Percentiles rank a stretch among this genome's conserved stretches.
phyloP scores from a whole-genome alignment of 2,888 invertebrate species.

The Bombylius discolor region DNA sequence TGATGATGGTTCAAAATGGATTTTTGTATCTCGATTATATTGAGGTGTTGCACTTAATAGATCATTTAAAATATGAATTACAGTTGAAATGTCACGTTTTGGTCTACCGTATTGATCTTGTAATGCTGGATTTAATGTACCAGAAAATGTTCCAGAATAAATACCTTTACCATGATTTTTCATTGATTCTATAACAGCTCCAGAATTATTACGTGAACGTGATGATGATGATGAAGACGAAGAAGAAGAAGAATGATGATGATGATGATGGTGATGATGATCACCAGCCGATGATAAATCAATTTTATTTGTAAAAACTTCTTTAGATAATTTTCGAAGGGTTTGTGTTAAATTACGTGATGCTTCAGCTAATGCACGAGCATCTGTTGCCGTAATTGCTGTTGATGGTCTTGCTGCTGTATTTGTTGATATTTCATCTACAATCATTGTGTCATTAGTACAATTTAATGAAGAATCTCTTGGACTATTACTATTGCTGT shows the following conservation, averaged over 20 bases:
- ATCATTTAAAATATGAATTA: slow-evolving; percentile 91
- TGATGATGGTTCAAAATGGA: slow-evolving; percentile 37
- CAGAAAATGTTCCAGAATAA: slow-evolving; percentile 93
- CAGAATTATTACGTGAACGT: slow-evolving; percentile 41
- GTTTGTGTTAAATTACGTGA: slow-evolving; percentile 86
- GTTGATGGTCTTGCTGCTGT: slow-evolving; percentile 3
- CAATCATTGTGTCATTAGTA: neutral
- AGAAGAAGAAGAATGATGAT: neutral
- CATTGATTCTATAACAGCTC: slow-evolving; percentile 83
- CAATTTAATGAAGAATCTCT: slow-evolving; percentile 7
- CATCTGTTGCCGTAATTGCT: slow-evolving; percentile 38
- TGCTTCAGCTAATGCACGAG: slow-evolving; percentile 72
- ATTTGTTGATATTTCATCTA: neutral
- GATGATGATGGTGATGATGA: no score
- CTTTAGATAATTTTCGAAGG: slow-evolving; percentile 75
- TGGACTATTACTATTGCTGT: slow-evolving; percentile 5
- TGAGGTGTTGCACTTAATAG: slow-evolving; percentile 73
- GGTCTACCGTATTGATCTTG: slow-evolving; percentile 87
- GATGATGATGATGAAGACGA: slow-evolving; percentile 34
- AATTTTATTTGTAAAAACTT: slow-evolving; percentile 63
- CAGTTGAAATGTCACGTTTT: slow-evolving; percentile 86
- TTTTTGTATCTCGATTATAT: slow-evolving; percentile 44
- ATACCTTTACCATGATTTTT: slow-evolving; percentile 89
- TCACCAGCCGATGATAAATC: slow-evolving; percentile 19
- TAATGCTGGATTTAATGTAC: slow-evolving; percentile 82